Percentiles rank a stretch among this genome's conserved stretches.
These are phyloP conservation scores for Sinocyclocheilus maitianheensis DNA, from an alignment of 2,113 vertebrate genomes.

Conservation along the genomic window DNA sequence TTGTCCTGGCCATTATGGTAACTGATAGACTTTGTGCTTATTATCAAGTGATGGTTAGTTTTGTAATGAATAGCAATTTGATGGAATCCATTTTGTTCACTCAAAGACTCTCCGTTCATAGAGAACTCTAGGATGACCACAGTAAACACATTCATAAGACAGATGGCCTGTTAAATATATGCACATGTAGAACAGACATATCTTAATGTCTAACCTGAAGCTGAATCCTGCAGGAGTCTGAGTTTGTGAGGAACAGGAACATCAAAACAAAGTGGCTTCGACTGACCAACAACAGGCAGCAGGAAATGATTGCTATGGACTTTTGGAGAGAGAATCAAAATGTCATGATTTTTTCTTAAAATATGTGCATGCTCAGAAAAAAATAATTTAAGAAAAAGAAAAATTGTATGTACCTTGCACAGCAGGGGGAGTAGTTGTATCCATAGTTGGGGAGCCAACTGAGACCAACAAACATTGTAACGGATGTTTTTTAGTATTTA, in stretches of 20 bases:
- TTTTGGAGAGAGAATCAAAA: slow-evolving; percentile 7
- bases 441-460: neutral
- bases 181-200: neutral
- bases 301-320: slow-evolving; percentile 58
- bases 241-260: slow-evolving; percentile 44
- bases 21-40: slow-evolving; percentile 37
- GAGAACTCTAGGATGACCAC: slow-evolving; percentile 56
- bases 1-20: slow-evolving; percentile 34
- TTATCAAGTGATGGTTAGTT: slow-evolving; percentile 36
- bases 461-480: neutral
- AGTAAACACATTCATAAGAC: neutral
- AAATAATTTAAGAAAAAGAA: neutral
- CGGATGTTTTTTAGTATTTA: neutral
- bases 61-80: slow-evolving; percentile 60
- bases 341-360: neutral
- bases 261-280: slow-evolving; percentile 68
- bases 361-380: neutral
- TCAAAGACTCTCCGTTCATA: slow-evolving; percentile 66
- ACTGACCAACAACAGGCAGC: slow-evolving; percentile 50
- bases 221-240: slow-evolving; percentile 20
- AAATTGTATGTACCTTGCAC: neutral
- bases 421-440: neutral
- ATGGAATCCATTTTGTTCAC: slow-evolving; percentile 59
- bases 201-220: slow-evolving; percentile 57
- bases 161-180: neutral